Base-by-base conservation (phyloP, 2,797 vertebrate species). In the Peromyscus nudipes region DNA sequence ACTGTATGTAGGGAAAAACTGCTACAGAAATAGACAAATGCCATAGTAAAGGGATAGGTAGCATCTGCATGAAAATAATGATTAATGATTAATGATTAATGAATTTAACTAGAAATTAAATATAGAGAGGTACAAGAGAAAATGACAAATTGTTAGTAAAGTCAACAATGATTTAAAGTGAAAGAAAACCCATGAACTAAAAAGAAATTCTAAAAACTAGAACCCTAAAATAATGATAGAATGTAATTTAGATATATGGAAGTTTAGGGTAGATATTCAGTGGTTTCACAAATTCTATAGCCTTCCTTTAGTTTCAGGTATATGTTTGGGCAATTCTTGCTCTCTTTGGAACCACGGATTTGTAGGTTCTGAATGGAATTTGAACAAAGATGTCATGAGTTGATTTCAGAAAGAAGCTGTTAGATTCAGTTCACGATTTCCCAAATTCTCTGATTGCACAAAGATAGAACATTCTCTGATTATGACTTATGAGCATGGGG, bases 1-100 rank as follows among this genome's bases (percentile, higher is more conserved):
- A 55, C 10, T 17, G 1, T 21, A 34, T 52, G 14, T 25, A 4
- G 19, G 2, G 29, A 11, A 6, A 4, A 43, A 1, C 21, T 19
- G 2, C 10, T 40, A 55, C 29, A 55, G 16, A 52, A 87, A 31
- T 23, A 52, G 8, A 52, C 21, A 8, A 31, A 29, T 12, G 29
- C 3, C 16, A 27, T 3, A 52, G 37, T 55, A 57, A 60, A 71
- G 34, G 1, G 52, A 49, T 10, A 13, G 4, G 23, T 4, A 23
- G 1, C 1, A 1, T 3, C 10, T 77, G 43, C 31, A 57, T 29
- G 11, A 52, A 60, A 85, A 75, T 43, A 87, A 80, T 37, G 71
- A 60, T 67, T 17, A 13, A 82, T 49, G 37, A 43, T n/a, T 13
- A 43, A 37, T 49, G 37, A 43, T n/a, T 13, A 43, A 37, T 49